Percentiles rank a stretch among this genome's conserved stretches.
phyloP scores from a whole-genome alignment of 1,140 invertebrate species.

The Drosophila subobscura region DNA sequence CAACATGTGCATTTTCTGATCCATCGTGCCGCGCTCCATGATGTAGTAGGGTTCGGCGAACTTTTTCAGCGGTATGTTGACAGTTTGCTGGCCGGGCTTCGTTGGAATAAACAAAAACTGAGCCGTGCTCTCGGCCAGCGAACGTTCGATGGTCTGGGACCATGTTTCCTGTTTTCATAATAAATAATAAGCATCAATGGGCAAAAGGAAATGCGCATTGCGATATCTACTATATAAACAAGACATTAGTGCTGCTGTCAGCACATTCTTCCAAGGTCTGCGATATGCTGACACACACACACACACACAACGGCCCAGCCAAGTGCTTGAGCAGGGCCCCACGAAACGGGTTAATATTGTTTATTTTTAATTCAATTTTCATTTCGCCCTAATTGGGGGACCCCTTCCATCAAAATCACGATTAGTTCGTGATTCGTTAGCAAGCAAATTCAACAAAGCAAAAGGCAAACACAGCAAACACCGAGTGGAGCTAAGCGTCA shows the following conservation, averaged over 20 bases:
- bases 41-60: constrained; percentile 76
- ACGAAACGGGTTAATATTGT: constrained; percentile 49
- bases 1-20: constrained; percentile 71
- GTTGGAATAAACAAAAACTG: constrained; percentile 74
- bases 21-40: constrained; percentile 73
- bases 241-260: constrained; percentile 40
- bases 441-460: constrained; percentile 67
- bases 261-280: constrained; percentile 44
- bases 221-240: constrained; percentile 36
- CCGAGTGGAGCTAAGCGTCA: constrained; percentile 27
- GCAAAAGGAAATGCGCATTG: constrained; percentile 33
- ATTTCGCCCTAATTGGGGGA: constrained; percentile 54
- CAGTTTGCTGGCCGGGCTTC: constrained; percentile 56
- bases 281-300: constrained; percentile 39
- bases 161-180: constrained; percentile 70
- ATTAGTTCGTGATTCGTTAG: constrained; percentile 76
- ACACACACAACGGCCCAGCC: neutral
- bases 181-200: constrained; percentile 25
- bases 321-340: constrained; percentile 3
- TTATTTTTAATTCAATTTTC: constrained; percentile 69
- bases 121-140: constrained; percentile 69
- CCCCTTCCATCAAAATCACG: constrained; percentile 58
- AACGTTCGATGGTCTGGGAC: constrained; percentile 72
- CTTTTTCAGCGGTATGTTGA: constrained; percentile 59
- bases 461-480: constrained; percentile 39